Conservation (phyloP, 2,797 vertebrate species). For the Poecilia wingei region DNA sequence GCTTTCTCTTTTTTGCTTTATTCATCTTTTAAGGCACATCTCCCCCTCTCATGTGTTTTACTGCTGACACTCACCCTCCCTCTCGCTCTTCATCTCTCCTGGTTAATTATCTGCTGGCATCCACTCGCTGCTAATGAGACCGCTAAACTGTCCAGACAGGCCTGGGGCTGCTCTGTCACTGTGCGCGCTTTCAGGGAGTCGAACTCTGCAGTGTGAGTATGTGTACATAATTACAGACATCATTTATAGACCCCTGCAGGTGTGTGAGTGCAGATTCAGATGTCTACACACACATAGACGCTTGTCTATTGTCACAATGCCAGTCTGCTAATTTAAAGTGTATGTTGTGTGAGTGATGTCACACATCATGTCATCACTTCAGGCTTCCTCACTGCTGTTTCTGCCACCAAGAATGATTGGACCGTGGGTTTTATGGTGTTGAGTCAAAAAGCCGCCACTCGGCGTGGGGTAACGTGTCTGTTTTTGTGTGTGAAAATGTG, state of each 20-base stretch:
- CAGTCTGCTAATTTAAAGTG: slow-evolving; percentile 59
- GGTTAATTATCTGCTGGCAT: slow-evolving; percentile 76
- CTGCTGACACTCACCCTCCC: slow-evolving; percentile 58
- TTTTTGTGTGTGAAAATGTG: slow-evolving; percentile 29
- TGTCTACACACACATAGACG: slow-evolving; percentile 18
- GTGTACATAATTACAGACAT: slow-evolving; percentile 71
- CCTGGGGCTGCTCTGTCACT: slow-evolving; percentile 48
- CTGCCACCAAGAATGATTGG: slow-evolving; percentile 49
- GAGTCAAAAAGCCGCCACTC: slow-evolving; percentile 53
- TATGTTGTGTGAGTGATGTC: slow-evolving; percentile 64
- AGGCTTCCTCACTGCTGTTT: slow-evolving; percentile 44
- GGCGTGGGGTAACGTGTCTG: slow-evolving; percentile 41
- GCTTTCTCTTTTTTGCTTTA: slow-evolving; percentile 41
- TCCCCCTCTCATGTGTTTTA: slow-evolving; percentile 55
- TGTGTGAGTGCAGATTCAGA: slow-evolving; percentile 32
- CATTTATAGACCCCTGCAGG: slow-evolving; percentile 62
- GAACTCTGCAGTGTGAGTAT: slow-evolving; percentile 33
- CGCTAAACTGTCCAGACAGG: slow-evolving; percentile 76
- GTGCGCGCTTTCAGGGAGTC: slow-evolving; percentile 38
- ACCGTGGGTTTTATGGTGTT: slow-evolving; percentile 56
- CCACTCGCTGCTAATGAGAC: slow-evolving; percentile 77
- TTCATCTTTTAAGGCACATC: slow-evolving; percentile 38
- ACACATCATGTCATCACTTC: slow-evolving; percentile 61
- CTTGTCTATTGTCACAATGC: slow-evolving; percentile 37
- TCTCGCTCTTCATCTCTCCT: slow-evolving; percentile 67